These are phyloP conservation scores for Synergus itoensis DNA, from an alignment of 2,888 invertebrate species.

Conservation along the genomic window DNA sequence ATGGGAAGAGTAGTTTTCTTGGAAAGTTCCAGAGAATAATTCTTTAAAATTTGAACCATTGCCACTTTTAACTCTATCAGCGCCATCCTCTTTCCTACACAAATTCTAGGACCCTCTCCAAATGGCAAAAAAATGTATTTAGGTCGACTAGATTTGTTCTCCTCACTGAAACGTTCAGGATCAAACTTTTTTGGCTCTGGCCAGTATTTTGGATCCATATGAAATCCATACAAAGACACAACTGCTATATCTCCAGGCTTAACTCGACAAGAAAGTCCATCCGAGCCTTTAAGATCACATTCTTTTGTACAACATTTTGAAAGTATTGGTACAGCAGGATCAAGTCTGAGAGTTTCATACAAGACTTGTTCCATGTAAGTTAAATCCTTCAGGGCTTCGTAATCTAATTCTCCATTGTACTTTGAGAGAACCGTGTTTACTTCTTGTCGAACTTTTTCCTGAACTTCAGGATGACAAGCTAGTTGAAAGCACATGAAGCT, in stretches of 20 bases:
- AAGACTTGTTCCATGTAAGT: slow-evolving; percentile 79
- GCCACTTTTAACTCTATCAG: slow-evolving; percentile 61
- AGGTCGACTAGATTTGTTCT: slow-evolving; percentile 54
- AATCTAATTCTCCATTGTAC: slow-evolving; percentile 73
- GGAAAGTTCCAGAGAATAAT: slow-evolving; percentile 62
- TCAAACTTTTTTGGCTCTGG: slow-evolving; percentile 61
- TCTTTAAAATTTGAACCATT: slow-evolving; percentile 56
- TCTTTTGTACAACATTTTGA: slow-evolving; percentile 55
- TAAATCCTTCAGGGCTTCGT: slow-evolving; percentile 78
- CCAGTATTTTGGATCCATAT: slow-evolving; percentile 63
- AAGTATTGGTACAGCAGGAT: slow-evolving; percentile 46
- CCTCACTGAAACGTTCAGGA: slow-evolving; percentile 70
- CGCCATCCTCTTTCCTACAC: slow-evolving; percentile 67
- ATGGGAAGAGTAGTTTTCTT: slow-evolving; percentile 62
- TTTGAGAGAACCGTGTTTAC: slow-evolving; percentile 70
- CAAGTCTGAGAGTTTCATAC: slow-evolving; percentile 57
- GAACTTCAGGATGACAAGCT: slow-evolving; percentile 76
- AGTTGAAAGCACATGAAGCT: slow-evolving; percentile 78
- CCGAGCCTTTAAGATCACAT: slow-evolving; percentile 56
- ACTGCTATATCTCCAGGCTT: slow-evolving; percentile 55
- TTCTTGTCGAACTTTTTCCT: slow-evolving; percentile 77
- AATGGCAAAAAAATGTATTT: slow-evolving; percentile 64
- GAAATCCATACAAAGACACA: slow-evolving; percentile 61
- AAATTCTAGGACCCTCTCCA: slow-evolving; percentile 69
- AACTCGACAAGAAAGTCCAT: slow-evolving; percentile 58